Evolutionary conservation across 1,140 invertebrate genomes (phyloP).

Genomic region (Bombus pyrosoma): DNA sequence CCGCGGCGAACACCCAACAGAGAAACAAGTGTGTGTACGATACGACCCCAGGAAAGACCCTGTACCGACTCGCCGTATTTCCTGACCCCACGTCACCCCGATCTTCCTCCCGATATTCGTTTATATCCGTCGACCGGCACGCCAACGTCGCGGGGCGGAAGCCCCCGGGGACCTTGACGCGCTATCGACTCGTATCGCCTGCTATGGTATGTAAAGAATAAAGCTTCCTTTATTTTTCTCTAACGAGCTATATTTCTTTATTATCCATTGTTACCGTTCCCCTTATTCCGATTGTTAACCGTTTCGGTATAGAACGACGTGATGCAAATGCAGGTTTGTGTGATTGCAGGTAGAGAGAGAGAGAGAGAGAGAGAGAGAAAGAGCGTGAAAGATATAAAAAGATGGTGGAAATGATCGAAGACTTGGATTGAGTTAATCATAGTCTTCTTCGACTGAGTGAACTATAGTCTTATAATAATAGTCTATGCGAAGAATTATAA

Average conservation of each 20-base stretch:
- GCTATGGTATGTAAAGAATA: conserved; percentile 79
- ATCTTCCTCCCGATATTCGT: conserved; percentile 69
- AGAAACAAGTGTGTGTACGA: conserved; percentile 47
- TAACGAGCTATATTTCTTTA: conserved; percentile 49
- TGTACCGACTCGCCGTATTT: conserved; percentile 58
- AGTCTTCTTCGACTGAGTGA: neutral
- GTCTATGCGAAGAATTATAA: no score
- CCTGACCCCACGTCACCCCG: conserved; percentile 54
- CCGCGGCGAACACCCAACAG: neutral
- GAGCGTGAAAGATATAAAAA: no score
- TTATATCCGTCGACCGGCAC: conserved; percentile 63
- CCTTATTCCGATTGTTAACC: no score
- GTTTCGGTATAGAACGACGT: no score
- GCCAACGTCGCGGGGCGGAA: conserved; percentile 12
- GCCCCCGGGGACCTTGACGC: conserved; percentile 51
- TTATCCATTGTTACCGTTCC: neutral
- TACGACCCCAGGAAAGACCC: conserved; percentile 47
- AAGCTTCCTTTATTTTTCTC: conserved; percentile 80
- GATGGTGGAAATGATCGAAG: no score
- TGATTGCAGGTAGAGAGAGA: no score
- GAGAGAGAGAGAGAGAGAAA: no score
- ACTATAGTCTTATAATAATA: no score
- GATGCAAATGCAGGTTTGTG: no score
- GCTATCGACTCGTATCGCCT: conserved; percentile 72
- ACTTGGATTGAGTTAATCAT: no score